phyloP scores from a whole-genome alignment of 1,140 invertebrate species.

The Leptinotarsa texana region DNA sequence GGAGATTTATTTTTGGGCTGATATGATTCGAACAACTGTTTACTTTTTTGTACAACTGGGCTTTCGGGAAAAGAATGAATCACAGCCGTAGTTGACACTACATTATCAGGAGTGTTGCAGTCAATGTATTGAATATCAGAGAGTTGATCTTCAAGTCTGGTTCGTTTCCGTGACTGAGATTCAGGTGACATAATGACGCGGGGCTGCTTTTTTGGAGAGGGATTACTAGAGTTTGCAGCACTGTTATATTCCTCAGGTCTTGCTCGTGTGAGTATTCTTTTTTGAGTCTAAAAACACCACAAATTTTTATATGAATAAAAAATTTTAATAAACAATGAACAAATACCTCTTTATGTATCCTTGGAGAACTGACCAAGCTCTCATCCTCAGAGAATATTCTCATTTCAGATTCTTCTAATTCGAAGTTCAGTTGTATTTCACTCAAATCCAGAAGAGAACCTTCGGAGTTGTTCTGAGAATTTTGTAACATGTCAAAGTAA shows the following conservation, averaged over 20 bases:
- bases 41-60: constrained; percentile 25
- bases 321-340: not conserved
- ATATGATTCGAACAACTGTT: constrained; percentile 31
- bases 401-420: constrained; percentile 82
- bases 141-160: constrained; percentile 65
- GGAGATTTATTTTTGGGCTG: constrained; percentile 53
- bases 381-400: constrained; percentile 86
- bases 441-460: constrained; percentile 69
- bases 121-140: constrained; percentile 68
- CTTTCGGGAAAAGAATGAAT: constrained; percentile 43
- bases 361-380: constrained; percentile 62
- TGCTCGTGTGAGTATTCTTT: constrained; percentile 55
- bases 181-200: constrained; percentile 58
- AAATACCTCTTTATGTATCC: constrained; percentile 57
- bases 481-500: constrained; percentile 78
- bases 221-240: constrained; percentile 59
- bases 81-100: constrained; percentile 47
- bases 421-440: constrained; percentile 80
- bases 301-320: not conserved
- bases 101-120: constrained; percentile 63
- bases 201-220: constrained; percentile 62
- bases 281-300: constrained; percentile 33
- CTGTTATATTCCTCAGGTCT: constrained; percentile 58
- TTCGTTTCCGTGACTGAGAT: constrained; percentile 59
- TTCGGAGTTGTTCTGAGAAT: constrained; percentile 58